Evolutionary conservation across 1,140 invertebrate genomes (phyloP).

Genomic region (Ericerus pela): DNA sequence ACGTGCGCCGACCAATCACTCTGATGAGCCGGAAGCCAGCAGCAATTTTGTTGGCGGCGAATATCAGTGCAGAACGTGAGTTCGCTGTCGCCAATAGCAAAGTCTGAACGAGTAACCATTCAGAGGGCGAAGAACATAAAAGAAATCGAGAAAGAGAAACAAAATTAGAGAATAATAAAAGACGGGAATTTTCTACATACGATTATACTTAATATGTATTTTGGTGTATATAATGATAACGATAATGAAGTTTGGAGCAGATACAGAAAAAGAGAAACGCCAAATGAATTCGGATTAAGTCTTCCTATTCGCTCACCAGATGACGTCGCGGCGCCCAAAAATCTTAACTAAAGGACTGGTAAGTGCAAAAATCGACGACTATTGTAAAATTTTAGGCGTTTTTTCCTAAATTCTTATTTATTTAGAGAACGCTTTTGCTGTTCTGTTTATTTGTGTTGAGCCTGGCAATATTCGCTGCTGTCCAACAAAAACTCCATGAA

Average conservation of each 20-base stretch:
- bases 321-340: constrained; percentile 21
- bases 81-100: not conserved
- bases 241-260: no score
- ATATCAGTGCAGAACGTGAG: not conserved
- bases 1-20: constrained; percentile 19
- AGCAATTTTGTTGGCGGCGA: not conserved
- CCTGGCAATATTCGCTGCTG: constrained; percentile 90
- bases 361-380: not conserved
- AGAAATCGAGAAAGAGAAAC: no score
- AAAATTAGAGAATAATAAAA: no score
- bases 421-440: not conserved
- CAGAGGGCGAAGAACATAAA: not conserved
- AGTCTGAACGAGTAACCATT: not conserved
- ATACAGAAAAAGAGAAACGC: no score
- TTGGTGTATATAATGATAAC: no score
- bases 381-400: not conserved
- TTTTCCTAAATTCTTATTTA: not conserved
- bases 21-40: constrained; percentile 23
- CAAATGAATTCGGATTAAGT: not conserved
- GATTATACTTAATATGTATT: no score
- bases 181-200: no score
- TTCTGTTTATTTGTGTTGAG: constrained; percentile 54
- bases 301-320: constrained; percentile 21
- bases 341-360: not conserved
- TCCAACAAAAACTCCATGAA: constrained; percentile 96